A percentile compares a stretch with the other conserved stretches of the same genome.
Evolutionary conservation across 1,140 invertebrate genomes (phyloP).

Genomic region (Diorhabda elongata): DNA sequence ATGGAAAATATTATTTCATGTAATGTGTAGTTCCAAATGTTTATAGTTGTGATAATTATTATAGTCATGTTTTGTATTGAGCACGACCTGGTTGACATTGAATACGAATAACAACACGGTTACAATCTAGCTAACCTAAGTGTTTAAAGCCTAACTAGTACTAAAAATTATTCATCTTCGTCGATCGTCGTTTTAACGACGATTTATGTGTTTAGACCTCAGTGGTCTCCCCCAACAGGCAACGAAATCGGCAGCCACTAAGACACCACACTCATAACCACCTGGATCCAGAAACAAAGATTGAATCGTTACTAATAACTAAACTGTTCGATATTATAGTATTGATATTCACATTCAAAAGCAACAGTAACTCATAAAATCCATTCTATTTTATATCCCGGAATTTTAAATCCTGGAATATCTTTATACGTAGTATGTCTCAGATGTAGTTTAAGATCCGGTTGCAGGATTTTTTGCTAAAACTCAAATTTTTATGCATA

Average conservation of each 20-base stretch:
- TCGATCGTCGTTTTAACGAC: constrained; percentile 25
- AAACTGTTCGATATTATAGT: no score
- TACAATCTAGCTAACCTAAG: constrained; percentile 50
- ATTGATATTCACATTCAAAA: no score
- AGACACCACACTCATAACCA: constrained; percentile 22
- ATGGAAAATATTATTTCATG: constrained; percentile 17
- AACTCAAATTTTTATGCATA: no score
- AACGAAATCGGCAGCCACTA: constrained; percentile 29
- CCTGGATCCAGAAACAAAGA: no score
- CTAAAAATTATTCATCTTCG: constrained; percentile 42
- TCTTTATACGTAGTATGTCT: no score
- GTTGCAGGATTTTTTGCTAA: no score
- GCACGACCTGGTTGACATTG: constrained; percentile 47
- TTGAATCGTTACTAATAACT: no score
- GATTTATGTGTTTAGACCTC: constrained; percentile 22
- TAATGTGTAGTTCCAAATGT: constrained; percentile 30
- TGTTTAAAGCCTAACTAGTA: constrained; percentile 49
- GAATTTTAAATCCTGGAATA: no score
- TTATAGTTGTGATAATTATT: constrained; percentile 42
- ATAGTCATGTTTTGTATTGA: constrained; percentile 48
- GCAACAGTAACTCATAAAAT: no score
- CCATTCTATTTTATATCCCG: no score
- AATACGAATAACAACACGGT: constrained; percentile 49
- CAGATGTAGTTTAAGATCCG: no score
- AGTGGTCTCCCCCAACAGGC: constrained; percentile 27